A percentile compares a stretch with the other conserved stretches of the same genome.
Evolutionary conservation across 2,113 vertebrate species (phyloP).

Genomic region (Laticauda laticaudata): DNA sequence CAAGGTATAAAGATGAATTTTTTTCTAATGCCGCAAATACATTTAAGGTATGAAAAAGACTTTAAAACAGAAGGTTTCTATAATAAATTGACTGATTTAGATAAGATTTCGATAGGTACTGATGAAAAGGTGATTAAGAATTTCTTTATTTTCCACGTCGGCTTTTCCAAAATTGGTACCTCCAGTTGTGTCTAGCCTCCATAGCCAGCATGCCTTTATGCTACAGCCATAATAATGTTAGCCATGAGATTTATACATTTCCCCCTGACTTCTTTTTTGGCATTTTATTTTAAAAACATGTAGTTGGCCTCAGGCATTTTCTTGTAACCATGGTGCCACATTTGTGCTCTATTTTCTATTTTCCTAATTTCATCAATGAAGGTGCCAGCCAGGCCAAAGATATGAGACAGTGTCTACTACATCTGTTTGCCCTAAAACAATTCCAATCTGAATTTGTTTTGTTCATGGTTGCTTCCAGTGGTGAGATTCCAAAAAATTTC

Average conservation of each 20-base stretch:
- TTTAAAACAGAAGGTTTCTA: too few species aligned
- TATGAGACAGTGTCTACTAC: neutral
- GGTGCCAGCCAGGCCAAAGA: neutral
- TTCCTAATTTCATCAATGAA: neutral
- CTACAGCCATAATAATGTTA: neutral
- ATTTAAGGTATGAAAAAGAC: too few species aligned
- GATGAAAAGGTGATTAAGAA: neutral
- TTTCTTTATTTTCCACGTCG: neutral
- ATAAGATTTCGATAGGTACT: too few species aligned
- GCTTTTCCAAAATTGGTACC: neutral
- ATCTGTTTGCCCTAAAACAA: neutral
- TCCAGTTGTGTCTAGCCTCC: neutral
- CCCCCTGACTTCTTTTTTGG: too few species aligned
- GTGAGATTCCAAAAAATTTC: too few species aligned
- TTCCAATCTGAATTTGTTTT: neutral
- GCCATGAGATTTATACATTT: neutral
- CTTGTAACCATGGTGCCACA: neutral
- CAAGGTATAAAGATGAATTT: too few species aligned
- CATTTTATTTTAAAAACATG: neutral
- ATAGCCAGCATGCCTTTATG: neutral
- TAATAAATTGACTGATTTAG: too few species aligned
- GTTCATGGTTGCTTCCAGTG: neutral
- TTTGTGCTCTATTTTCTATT: neutral
- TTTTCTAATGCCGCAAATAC: too few species aligned
- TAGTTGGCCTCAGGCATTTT: neutral